Base-by-base conservation (phyloP, 2,888 invertebrate species). In the Lottia gigantea region DNA sequence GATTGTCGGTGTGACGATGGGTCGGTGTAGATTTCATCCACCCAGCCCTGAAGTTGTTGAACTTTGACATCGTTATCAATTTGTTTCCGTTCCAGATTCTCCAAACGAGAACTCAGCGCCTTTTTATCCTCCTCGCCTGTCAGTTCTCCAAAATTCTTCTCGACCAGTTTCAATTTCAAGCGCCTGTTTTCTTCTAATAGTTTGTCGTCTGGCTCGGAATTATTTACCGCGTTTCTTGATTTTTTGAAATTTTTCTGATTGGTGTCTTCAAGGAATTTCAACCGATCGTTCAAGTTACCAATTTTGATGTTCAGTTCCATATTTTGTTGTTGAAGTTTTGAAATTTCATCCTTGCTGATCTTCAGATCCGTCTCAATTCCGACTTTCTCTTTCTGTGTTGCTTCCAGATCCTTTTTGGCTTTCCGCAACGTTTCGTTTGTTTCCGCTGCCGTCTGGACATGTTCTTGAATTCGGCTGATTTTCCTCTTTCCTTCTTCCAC, bases 1-100 rank as follows among this genome's bases (percentile, higher is more conserved):
- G 55, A 23, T 23, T 19, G 23, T 19, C 19, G 7, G n/a, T 23
- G n/a, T 19, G 55, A 55, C 14, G 55, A 19, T 11, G 55, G 23
- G 25, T 73, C 77, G 12, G 73, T 71, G 25, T 76, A 74, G 46
- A 77, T 68, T 62, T 76, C 76, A 2, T 79, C 77, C 7, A 82
- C 78, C 78, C 79, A 82, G 0, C 79, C 76, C 25, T 80, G 80
- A n/a, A 82, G 76, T 67, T 82, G 79, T 46, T 78, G 76, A 40
- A 80, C 74, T 25, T 77, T 74, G 19, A 74, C 71, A 26, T 80
- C 78, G 0, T 78, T 72, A 47, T 77, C 78, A 19, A 74, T 74
- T 31, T 78, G 77, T 31, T 77, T 78, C n/a, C 75, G 71, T 67
- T 81, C 80, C 64, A 78, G 66, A 14, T 62, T 68, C 46, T 71